Evolutionary conservation across 2,113 vertebrate species (phyloP), one percentile per base, ranked within the genome.

Genomic region (Pao palembangensis): DNA sequence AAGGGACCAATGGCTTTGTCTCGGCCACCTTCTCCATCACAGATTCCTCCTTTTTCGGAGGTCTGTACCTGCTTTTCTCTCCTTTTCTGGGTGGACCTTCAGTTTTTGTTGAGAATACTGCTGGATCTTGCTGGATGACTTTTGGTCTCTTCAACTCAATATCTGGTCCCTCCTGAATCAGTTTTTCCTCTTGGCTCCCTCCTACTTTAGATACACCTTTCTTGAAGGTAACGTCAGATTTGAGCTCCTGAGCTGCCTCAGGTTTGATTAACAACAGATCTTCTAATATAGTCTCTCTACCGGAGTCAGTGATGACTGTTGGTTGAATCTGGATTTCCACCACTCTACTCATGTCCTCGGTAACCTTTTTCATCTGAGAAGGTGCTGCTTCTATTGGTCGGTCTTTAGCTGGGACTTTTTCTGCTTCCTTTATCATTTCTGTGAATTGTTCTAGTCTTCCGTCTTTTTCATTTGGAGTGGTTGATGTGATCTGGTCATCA

Each of bases 111-210:
- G 20, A 1, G 0, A 59, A 41, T n/a, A 34, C 13, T 0, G 60
- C 28, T 48, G 15, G 10, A 21, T 51, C 49, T 15, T 6, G 42
- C 17, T 51, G 4, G 5, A 23, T 49, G 14, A 28, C 19, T 23
- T 54, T 19, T 58, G 73, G 63, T 20, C 49, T 67, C 47, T 48
- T 49, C 1, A 46, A 11, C 8, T 58, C 13, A 6, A 76, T 23
- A 31, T 79, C 83, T 28, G 75, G 65, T 51, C 61, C 68, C 6
- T 28, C 25, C 25, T 6, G 25, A 58, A 69, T 38, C 14, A 31
- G 17, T 59, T 70, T 52, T 12, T 59, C 17, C 8, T 18, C 34
- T 1, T 25, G 16, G 1, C 6, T 68, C 0, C 17, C 4, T 20
- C 65, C 50, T 25, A 7, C 15, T 43, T 69, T 56, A 18, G 46